Conservation (phyloP, 1,140 invertebrate genomes). For the Bombus waltoni region DNA sequence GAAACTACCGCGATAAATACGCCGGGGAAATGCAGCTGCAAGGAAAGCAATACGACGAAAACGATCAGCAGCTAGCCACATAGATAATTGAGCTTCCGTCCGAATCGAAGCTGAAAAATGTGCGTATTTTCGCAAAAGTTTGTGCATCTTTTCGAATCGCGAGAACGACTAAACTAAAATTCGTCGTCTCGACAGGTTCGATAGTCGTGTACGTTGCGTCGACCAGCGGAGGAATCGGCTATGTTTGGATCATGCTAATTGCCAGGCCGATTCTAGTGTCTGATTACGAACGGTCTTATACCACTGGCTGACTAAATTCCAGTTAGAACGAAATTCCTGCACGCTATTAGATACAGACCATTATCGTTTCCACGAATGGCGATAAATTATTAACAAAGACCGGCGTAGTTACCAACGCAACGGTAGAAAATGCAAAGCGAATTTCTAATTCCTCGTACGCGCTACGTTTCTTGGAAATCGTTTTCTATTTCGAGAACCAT, state of each 20-base stretch:
- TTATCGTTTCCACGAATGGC: conserved; percentile 45
- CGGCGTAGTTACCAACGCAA: neutral
- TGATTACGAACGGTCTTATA: neutral
- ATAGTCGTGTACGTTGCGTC: no score
- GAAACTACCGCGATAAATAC: no score
- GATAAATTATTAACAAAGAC: conserved; percentile 21
- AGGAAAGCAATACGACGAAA: no score
- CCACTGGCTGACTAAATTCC: conserved; percentile 15
- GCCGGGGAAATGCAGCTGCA: no score
- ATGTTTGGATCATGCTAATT: neutral
- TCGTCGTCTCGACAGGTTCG: neutral
- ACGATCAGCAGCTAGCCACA: no score
- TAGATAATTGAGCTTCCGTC: no score
- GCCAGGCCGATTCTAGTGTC: neutral
- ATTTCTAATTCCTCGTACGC: conserved; percentile 37
- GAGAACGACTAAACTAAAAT: neutral
- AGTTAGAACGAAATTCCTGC: conserved; percentile 18
- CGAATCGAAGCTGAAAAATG: no score
- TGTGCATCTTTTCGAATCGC: no score
- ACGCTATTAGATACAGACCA: conserved; percentile 37
- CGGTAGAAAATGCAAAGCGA: conserved; percentile 22
- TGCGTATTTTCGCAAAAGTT: no score
- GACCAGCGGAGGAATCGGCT: no score
- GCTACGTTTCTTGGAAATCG: conserved; percentile 9
- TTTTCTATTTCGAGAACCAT: conserved; percentile 45